Percentiles rank a stretch among this genome's conserved stretches.
phyloP scores from a whole-genome alignment of 2,888 invertebrate species.

The Leptarthrus brevirostris region DNA sequence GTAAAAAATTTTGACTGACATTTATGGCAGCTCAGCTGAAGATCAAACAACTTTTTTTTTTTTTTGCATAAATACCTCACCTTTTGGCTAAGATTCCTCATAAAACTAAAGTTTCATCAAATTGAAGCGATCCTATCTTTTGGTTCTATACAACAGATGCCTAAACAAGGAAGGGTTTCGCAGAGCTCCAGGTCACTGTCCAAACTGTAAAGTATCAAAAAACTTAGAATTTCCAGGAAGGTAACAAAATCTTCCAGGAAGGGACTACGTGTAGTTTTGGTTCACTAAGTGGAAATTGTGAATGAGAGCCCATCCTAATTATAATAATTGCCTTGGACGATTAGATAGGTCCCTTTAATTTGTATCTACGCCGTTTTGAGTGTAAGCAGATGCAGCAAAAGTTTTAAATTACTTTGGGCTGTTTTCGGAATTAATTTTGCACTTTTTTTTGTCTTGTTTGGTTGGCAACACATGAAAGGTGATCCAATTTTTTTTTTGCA shows the following conservation, averaged over 20 bases:
- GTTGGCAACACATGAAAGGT: too few species aligned
- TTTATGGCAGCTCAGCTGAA: too few species aligned
- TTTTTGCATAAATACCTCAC: too few species aligned
- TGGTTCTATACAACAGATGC: background rate
- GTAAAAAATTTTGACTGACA: too few species aligned
- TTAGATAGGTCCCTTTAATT: background rate
- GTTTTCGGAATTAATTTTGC: too few species aligned
- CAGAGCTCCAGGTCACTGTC: conserved; percentile 8
- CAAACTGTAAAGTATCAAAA: background rate
- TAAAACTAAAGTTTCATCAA: too few species aligned
- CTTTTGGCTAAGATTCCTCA: too few species aligned
- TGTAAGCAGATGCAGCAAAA: background rate
- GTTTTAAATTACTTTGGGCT: background rate
- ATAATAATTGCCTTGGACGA: background rate
- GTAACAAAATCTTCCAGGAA: conserved; percentile 22
- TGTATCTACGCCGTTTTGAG: background rate
- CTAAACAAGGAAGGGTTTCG: conserved; percentile 10
- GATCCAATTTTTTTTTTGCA: too few species aligned
- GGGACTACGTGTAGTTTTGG: background rate
- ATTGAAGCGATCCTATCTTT: too few species aligned
- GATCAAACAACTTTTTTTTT: too few species aligned
- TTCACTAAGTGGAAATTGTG: background rate
- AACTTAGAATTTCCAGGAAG: conserved; percentile 1
- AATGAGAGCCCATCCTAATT: background rate
- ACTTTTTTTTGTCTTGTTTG: too few species aligned